A percentile compares a stretch with the other conserved stretches of the same genome.
phyloP scores from a whole-genome alignment of 2,797 vertebrate species.

The Decapterus maruadsi region DNA sequence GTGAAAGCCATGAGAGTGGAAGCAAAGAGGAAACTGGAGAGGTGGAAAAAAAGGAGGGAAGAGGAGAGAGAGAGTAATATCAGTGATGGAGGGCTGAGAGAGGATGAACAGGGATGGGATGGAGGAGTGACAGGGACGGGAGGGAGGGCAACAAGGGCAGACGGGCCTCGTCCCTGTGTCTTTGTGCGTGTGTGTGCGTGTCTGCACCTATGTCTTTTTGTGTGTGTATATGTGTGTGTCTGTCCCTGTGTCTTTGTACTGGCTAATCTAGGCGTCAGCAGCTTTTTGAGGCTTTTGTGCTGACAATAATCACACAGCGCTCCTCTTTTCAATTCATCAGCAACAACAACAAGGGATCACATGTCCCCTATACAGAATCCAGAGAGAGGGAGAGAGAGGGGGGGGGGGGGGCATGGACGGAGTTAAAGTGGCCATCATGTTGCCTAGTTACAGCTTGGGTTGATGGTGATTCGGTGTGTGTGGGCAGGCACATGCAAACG shows the following conservation, averaged over 20 bases:
- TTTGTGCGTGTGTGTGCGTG: slow-evolving; percentile 41
- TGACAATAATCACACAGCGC: slow-evolving; percentile 90
- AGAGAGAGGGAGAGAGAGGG: slow-evolving; percentile 37
- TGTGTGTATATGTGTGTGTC: slow-evolving; percentile 33
- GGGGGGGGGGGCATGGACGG: slow-evolving; percentile 43
- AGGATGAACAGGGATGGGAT: slow-evolving; percentile 21
- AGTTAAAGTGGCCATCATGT: slow-evolving; percentile 78
- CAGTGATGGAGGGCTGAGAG: slow-evolving; percentile 17
- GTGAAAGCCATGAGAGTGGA: slow-evolving; percentile 28
- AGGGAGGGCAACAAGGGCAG: slow-evolving; percentile 71
- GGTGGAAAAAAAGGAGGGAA: not conserved
- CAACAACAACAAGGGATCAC: slow-evolving; percentile 90
- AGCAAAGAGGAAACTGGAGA: slow-evolving; percentile 19
- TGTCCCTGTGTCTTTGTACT: slow-evolving; percentile 75
- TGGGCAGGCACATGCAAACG: slow-evolving; percentile 38
- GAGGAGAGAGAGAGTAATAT: slow-evolving; percentile 8
- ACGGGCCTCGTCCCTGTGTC: slow-evolving; percentile 49
- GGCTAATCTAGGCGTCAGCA: slow-evolving; percentile 92
- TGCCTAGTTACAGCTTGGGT: slow-evolving; percentile 78
- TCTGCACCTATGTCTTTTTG: slow-evolving; percentile 63
- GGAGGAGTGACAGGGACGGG: slow-evolving; percentile 47
- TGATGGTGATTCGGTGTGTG: slow-evolving; percentile 47
- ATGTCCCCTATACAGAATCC: slow-evolving; percentile 85
- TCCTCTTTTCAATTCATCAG: slow-evolving; percentile 92
- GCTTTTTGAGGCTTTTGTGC: slow-evolving; percentile 95